phyloP scores from a whole-genome alignment of 2,797 vertebrate species.

The Anguilla pacifica region DNA sequence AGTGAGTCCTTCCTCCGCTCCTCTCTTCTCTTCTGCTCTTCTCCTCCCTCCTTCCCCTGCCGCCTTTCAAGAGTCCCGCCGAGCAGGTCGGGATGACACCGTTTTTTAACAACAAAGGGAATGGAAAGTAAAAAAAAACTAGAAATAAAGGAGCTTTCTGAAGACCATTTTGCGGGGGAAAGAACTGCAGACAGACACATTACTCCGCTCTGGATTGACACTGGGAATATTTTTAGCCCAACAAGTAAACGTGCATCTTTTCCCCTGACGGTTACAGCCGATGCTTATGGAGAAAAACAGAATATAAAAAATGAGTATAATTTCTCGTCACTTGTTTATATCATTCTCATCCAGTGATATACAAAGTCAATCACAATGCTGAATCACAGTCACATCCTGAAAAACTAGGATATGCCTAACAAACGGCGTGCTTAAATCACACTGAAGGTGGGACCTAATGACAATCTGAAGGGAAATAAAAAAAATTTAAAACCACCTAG shows the following conservation, averaged over 20 bases:
- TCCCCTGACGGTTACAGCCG: not conserved
- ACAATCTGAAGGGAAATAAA: not conserved
- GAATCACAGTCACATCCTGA: not conserved
- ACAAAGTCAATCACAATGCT: not conserved
- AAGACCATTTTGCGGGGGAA: not conserved
- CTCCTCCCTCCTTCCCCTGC: not conserved
- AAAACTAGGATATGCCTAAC: not conserved
- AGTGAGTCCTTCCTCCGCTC: conserved; percentile 51
- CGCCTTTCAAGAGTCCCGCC: not conserved
- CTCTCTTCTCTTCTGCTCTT: not conserved
- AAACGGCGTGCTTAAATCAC: not conserved
- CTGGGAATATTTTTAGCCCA: conserved; percentile 12
- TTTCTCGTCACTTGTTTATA: not conserved
- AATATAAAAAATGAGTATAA: not conserved
- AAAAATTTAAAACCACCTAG: not conserved
- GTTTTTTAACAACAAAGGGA: not conserved
- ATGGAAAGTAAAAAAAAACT: not conserved
- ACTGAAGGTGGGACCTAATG: not conserved
- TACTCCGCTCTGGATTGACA: not conserved
- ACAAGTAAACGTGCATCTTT: not conserved
- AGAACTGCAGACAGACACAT: not conserved
- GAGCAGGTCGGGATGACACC: not conserved
- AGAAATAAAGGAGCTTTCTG: not conserved
- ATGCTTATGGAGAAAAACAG: not conserved
- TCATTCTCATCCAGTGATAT: not conserved